phyloP scores from a whole-genome alignment of 2,888 invertebrate genomes.

The Rhingia campestris region DNA sequence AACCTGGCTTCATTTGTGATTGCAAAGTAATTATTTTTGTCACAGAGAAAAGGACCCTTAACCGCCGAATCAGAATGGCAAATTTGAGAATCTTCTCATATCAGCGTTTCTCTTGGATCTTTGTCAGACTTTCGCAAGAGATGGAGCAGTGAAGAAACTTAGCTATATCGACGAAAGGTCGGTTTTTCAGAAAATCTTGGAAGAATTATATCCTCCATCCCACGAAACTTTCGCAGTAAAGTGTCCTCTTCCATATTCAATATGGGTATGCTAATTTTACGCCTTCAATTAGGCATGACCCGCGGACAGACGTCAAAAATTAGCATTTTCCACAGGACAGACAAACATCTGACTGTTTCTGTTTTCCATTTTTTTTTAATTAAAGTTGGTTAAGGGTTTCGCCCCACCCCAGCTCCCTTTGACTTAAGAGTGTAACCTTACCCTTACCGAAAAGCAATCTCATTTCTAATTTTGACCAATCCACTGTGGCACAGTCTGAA shows the following conservation, averaged over 20 bases:
- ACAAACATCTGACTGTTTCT: conserved; percentile 22
- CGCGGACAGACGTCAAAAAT: conserved; percentile 31
- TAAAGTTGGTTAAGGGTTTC: conserved; percentile 52
- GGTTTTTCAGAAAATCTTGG: too few relatives aligned
- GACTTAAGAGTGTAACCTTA: conserved; percentile 14
- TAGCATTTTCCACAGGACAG: conserved; percentile 27
- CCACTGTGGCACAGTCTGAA: conserved; percentile 39
- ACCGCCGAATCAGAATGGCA: too few relatives aligned
- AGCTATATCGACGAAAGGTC: too few relatives aligned
- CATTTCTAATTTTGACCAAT: conserved; percentile 67
- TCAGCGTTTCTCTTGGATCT: too few relatives aligned
- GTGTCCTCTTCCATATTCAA: conserved; percentile 12
- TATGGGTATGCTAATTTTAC: conserved; percentile 29
- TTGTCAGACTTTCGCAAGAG: too few relatives aligned
- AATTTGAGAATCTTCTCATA: too few relatives aligned
- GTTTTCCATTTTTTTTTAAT: conserved; percentile 50
- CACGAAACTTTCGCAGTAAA: too few relatives aligned
- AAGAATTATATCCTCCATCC: too few relatives aligned
- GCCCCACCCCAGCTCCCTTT: neutral
- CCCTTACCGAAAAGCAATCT: conserved; percentile 46
- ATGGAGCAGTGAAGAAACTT: too few relatives aligned
- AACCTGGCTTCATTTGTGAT: too few relatives aligned
- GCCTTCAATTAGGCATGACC: conserved; percentile 28
- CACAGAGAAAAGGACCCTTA: too few relatives aligned
- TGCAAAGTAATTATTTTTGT: too few relatives aligned